Evolutionary conservation across 1,140 invertebrate species (phyloP).

Genomic region (Dryas iulia): DNA sequence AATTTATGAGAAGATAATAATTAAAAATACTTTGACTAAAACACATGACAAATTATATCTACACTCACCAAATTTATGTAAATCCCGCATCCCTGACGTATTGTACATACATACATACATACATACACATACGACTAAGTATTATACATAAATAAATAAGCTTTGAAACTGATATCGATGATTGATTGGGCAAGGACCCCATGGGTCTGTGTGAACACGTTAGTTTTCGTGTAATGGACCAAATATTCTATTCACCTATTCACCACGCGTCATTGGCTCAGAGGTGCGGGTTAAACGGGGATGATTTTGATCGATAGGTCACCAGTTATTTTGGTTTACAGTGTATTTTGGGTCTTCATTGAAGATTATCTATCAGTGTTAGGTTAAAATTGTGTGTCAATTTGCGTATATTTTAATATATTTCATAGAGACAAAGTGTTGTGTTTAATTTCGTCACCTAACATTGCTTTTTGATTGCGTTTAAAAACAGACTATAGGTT

Average conservation of each 20-base stretch:
- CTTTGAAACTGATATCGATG: conserved; percentile 56
- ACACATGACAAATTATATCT: neutral
- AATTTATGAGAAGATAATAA: no score
- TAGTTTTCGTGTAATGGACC: conserved; percentile 29
- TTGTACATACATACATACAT: conserved; percentile 27
- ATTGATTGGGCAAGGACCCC: conserved; percentile 46
- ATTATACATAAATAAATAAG: conserved; percentile 44
- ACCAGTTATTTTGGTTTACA: conserved; percentile 11
- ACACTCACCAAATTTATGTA: conserved; percentile 21
- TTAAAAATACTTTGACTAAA: no score
- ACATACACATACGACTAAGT: conserved; percentile 1
- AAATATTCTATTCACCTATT: conserved; percentile 29
- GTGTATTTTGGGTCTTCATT: neutral
- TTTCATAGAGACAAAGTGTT: conserved; percentile 29
- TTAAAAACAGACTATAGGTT: no score
- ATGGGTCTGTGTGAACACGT: conserved; percentile 25
- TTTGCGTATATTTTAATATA: no score
- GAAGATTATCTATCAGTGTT: neutral
- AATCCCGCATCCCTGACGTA: conserved; percentile 32
- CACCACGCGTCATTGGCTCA: conserved; percentile 23
- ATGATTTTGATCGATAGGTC: conserved; percentile 24
- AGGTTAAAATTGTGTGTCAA: no score
- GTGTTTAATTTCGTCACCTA: no score
- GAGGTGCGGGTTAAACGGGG: conserved; percentile 21
- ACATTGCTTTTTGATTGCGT: no score